Evolutionary conservation across 2,113 vertebrate genomes (phyloP), one percentile per base, ranked within the genome.

Genomic region (Lagopus leucura): DNA sequence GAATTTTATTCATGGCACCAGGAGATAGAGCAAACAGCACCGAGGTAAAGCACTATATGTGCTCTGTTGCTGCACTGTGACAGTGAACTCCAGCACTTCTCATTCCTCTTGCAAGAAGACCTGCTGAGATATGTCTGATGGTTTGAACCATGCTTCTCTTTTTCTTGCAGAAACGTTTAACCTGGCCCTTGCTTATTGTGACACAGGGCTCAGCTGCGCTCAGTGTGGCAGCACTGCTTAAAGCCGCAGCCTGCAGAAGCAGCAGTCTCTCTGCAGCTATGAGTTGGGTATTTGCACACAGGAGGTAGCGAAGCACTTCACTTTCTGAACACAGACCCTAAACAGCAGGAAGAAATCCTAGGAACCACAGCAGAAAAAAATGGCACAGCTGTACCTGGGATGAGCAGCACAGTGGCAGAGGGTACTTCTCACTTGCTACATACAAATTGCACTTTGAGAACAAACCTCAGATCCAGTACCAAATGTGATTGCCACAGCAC

Each of bases 401-500:
- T 1, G 6, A 60, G 27, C 1, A 64, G 40, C 18, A 45, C 22
- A n/a, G 10, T 34, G 82, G 58, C 0, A 0, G 16, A 82, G 17
- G 50, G 28, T 0, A 10, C 48, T 47, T 48, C 55, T 54, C 34
- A 12, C 63, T 70, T 66, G 60, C 55, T 20, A 16, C 3, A 55
- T 15, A n/a, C 27, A 72, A 79, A 60, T 21, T 73, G 22, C 34
- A 80, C 19, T 21, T 16, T 0, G 19, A 88, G 69, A 82, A 54
- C 40, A 80, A 89, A 61, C 24, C 8, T 7, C 40, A 43, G 52
- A 88, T 65, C 18, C 61, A 58, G 2, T 42, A 78, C 18, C 43
- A 43, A 69, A 85, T 69, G 36, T 7, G 60, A 60, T 2, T 63
- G 70, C 14, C 8, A 13, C 4, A 47, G 54, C 27, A 75, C 48